Evolutionary conservation across 2,797 vertebrate genomes (phyloP).

Genomic region (Pipistrellus nathusii): DNA sequence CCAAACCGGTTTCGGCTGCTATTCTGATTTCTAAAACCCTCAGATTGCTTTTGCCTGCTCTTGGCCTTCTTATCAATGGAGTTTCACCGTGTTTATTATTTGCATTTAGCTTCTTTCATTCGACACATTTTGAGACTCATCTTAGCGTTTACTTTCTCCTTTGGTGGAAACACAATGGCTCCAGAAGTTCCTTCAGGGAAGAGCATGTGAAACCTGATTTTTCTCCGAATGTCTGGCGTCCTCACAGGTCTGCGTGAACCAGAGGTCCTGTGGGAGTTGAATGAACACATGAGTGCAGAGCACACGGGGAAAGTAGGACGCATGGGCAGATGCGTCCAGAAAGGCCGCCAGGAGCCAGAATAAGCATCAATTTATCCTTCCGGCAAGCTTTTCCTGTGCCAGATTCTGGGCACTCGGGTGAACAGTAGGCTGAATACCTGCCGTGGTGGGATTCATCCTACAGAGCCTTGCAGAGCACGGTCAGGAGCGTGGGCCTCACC

Average conservation of each 20-base stretch:
- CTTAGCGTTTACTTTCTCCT: background rate
- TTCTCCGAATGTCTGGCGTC: background rate
- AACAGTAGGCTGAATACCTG: background rate
- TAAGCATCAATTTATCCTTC: background rate
- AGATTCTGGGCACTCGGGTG: background rate
- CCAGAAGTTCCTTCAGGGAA: background rate
- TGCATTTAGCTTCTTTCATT: background rate
- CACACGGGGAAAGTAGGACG: background rate
- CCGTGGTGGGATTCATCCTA: background rate
- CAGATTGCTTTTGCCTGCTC: background rate
- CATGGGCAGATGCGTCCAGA: background rate
- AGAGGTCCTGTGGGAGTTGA: background rate
- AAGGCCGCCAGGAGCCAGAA: background rate
- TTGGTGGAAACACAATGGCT: background rate
- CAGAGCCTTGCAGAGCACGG: background rate
- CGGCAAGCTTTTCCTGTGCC: background rate
- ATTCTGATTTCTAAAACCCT: constrained; percentile 21
- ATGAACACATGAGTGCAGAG: background rate
- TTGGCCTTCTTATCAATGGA: background rate
- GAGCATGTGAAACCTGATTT: background rate
- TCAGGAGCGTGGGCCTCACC: background rate
- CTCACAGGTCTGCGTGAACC: background rate
- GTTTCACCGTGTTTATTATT: background rate
- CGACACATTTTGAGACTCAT: background rate
- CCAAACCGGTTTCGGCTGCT: background rate